phyloP scores from a whole-genome alignment of 1,140 invertebrate species.

The Camponotus vicinus region DNA sequence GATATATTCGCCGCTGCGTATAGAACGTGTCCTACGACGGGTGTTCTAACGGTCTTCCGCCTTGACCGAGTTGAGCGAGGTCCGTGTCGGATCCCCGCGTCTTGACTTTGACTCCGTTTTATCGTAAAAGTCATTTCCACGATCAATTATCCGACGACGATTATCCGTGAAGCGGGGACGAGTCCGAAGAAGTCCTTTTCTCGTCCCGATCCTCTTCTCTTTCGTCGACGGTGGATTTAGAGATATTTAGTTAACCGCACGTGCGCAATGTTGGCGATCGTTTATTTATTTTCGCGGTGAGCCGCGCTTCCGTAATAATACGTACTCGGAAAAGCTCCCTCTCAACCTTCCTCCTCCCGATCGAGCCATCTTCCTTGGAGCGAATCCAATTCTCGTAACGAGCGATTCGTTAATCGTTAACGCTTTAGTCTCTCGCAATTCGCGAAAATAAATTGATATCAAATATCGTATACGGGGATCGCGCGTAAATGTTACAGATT shows the following conservation, averaged over 20 bases:
- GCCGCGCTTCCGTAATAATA: neutral
- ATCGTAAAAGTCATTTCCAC: constrained; percentile 77
- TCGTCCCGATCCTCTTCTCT: neutral
- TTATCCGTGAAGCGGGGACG: constrained; percentile 61
- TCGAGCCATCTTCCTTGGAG: constrained; percentile 48
- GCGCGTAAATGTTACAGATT: neutral
- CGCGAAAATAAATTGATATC: constrained; percentile 16
- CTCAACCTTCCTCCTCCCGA: neutral
- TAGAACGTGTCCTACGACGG: constrained; percentile 75
- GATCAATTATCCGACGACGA: constrained; percentile 63
- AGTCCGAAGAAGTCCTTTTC: neutral
- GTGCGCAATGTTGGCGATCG: constrained; percentile 13
- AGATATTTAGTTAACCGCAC: neutral
- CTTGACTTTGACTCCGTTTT: constrained; percentile 86
- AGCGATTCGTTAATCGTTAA: constrained; percentile 54
- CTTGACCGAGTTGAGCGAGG: constrained; percentile 85
- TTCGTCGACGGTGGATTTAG: neutral
- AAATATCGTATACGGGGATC: neutral
- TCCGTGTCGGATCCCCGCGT: constrained; percentile 84
- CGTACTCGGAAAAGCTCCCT: neutral
- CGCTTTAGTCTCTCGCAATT: constrained; percentile 49
- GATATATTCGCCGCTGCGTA: constrained; percentile 64
- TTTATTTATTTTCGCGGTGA: constrained; percentile 30
- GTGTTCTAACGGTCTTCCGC: constrained; percentile 81
- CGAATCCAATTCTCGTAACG: constrained; percentile 36